Conservation (phyloP, 2,113 vertebrate species). For the Polypterus bichir region DNA sequence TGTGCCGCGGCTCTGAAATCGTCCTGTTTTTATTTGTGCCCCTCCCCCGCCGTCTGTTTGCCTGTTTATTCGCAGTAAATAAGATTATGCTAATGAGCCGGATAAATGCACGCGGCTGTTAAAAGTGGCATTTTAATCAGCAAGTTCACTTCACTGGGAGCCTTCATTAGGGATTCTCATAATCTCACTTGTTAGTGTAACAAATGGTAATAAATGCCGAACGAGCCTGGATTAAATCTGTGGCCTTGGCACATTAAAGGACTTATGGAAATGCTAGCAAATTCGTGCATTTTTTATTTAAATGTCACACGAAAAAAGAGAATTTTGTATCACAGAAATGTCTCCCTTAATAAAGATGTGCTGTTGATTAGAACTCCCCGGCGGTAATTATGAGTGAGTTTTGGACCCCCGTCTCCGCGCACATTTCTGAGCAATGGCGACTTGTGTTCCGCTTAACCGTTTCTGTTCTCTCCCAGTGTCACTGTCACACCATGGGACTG, state of each 20-base stretch:
- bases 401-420: background rate
- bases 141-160: conserved; percentile 57
- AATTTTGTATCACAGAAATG: conserved; percentile 47
- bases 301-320: conserved; percentile 62
- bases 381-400: conserved; percentile 18
- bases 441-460: no score
- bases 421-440: no score
- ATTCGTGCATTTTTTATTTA: conserved; percentile 66
- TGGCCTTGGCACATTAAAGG: conserved; percentile 58
- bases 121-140: conserved; percentile 79
- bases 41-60: conserved; percentile 59
- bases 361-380: conserved; percentile 26
- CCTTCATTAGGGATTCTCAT: conserved; percentile 90
- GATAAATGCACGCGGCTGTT: conserved; percentile 71
- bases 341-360: conserved; percentile 47
- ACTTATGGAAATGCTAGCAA: conserved; percentile 60
- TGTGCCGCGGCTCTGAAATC: conserved; percentile 50
- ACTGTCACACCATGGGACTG: no score
- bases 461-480: no score
- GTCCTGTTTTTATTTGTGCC: conserved; percentile 40
- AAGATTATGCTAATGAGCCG: conserved; percentile 84
- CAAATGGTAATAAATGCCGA: conserved; percentile 76
- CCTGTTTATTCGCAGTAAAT: conserved; percentile 82
- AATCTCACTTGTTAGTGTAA: conserved; percentile 80
- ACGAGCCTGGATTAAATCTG: conserved; percentile 65